These are phyloP conservation scores for Xanthostigma xanthostigma DNA, from an alignment of 2,888 invertebrate genomes.

Conservation along the genomic window DNA sequence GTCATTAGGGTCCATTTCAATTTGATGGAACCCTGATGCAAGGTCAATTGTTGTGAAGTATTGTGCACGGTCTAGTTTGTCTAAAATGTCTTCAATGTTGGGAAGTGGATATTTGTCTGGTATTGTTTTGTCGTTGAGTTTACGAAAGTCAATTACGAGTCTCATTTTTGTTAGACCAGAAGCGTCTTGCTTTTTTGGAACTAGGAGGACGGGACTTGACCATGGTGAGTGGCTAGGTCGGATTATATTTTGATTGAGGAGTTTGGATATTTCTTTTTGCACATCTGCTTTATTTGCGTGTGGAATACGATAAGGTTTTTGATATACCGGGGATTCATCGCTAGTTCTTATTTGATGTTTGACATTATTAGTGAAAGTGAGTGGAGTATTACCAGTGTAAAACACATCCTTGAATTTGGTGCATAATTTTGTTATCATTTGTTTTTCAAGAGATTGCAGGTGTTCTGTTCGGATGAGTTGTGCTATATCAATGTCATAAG, in stretches of 20 bases:
- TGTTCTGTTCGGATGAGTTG: no score
- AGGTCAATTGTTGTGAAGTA: conserved; percentile 20
- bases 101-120: conserved; percentile 14
- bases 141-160: conserved; percentile 14
- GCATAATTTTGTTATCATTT: no score
- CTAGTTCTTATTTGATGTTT: conserved; percentile 11
- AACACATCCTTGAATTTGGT: no score
- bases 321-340: conserved; percentile 10
- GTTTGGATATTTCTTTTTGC: conserved; percentile 13
- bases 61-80: conserved; percentile 17
- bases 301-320: conserved; percentile 15
- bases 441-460: no score
- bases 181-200: conserved; percentile 14
- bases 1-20: conserved; percentile 15
- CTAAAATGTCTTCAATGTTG: conserved; percentile 19
- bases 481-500: no score
- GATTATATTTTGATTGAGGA: conserved; percentile 12
- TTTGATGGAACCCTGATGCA: conserved; percentile 21
- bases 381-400: no score
- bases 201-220: conserved; percentile 16
- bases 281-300: conserved; percentile 16
- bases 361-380: conserved; percentile 9
- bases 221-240: conserved; percentile 12
- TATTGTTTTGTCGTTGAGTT: conserved; percentile 14
- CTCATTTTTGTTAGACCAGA: conserved; percentile 13